These are phyloP conservation scores for Pampus argenteus DNA, from an alignment of 2,797 vertebrate genomes.

Conservation along the genomic window DNA sequence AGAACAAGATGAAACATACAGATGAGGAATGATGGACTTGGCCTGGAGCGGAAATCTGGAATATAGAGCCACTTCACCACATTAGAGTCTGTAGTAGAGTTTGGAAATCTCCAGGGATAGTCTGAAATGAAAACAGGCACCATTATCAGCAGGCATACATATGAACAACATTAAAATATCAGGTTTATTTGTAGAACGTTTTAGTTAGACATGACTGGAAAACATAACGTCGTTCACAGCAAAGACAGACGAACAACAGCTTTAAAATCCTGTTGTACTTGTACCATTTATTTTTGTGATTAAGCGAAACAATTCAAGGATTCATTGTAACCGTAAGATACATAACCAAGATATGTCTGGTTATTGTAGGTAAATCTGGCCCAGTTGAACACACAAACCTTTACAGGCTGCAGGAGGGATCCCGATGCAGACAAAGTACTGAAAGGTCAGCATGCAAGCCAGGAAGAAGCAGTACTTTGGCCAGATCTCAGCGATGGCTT, in stretches of 20 bases:
- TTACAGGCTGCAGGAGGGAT: conserved; percentile 95
- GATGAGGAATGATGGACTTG: conserved; percentile 92
- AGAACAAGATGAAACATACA: conserved; percentile 85
- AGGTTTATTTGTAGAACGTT: not conserved
- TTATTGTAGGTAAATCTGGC: not conserved
- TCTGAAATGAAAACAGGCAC: conserved; percentile 82
- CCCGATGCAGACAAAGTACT: conserved; percentile 97
- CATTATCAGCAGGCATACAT: not conserved
- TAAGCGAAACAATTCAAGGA: too few relatives aligned
- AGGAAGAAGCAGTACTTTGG: conserved; percentile 98
- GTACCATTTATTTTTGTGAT: too few relatives aligned
- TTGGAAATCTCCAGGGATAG: conserved; percentile 94
- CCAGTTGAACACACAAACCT: conserved; percentile 81
- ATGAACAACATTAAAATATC: conserved; percentile 2
- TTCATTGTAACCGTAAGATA: too few relatives aligned
- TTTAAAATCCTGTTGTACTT: too few relatives aligned
- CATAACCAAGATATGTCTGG: too few relatives aligned
- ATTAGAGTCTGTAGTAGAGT: conserved; percentile 88
- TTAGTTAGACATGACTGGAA: not conserved
- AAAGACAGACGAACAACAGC: not conserved
- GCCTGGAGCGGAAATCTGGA: conserved; percentile 92
- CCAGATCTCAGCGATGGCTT: conserved; percentile 98
- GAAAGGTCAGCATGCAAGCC: conserved; percentile 93
- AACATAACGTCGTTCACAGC: not conserved
- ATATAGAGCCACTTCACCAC: conserved; percentile 98